Percentiles rank a stretch among this genome's conserved stretches.
phyloP scores from a whole-genome alignment of 2,113 vertebrate genomes.

The Papio anubis region DNA sequence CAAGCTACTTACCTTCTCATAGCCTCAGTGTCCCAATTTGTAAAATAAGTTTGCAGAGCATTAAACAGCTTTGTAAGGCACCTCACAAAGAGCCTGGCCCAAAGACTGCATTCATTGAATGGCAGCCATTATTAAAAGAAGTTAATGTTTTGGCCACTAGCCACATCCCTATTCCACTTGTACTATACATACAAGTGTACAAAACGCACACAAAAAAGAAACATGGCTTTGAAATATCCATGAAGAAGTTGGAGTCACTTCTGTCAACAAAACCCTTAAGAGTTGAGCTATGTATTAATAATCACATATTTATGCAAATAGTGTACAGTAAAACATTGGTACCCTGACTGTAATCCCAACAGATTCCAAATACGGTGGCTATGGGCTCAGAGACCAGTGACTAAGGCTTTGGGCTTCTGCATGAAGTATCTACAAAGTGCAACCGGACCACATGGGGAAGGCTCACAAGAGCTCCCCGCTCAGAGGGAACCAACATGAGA shows the following conservation, averaged over 20 bases:
- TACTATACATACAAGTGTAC: not conserved
- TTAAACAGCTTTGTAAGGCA: not conserved
- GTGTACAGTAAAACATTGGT: not conserved
- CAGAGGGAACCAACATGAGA: not conserved
- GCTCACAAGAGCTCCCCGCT: conserved; percentile 60
- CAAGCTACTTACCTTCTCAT: not conserved
- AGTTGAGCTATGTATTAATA: not conserved
- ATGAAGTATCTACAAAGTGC: conserved; percentile 68
- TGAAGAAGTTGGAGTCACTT: not conserved
- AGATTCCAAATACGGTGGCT: not conserved
- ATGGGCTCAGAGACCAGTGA: not conserved
- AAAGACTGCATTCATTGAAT: too few relatives aligned
- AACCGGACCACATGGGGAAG: conserved; percentile 39
- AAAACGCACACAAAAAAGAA: not conserved
- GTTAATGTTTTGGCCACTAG: not conserved
- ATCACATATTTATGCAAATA: not conserved
- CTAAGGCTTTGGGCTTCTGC: not conserved
- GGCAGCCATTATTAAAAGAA: not conserved
- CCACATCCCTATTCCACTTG: not conserved
- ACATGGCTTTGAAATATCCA: not conserved
- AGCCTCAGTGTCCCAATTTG: not conserved
- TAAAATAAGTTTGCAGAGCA: not conserved
- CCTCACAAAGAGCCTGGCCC: not conserved
- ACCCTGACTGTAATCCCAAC: not conserved
- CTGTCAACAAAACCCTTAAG: not conserved